phyloP scores from a whole-genome alignment of 2,797 vertebrate genomes.

The Cyclura pinguis region DNA sequence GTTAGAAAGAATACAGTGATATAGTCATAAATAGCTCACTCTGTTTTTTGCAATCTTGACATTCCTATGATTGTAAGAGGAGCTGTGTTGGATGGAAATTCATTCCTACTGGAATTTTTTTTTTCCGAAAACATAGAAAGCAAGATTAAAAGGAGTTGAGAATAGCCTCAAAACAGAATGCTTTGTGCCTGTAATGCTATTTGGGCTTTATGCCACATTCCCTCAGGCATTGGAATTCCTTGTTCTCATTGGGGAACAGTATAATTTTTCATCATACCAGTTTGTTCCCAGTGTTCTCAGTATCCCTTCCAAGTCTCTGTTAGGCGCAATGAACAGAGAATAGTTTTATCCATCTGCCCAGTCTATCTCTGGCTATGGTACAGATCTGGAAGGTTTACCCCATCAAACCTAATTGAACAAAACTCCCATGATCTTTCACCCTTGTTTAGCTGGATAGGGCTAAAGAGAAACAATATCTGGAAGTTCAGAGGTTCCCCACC shows the following conservation, averaged over 20 bases:
- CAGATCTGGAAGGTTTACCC: too few species aligned
- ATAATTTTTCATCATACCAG: too few species aligned
- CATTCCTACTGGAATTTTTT: background rate
- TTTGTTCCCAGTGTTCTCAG: too few species aligned
- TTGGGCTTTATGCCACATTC: background rate
- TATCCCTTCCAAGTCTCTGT: too few species aligned
- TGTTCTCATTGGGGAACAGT: too few species aligned
- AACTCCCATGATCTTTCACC: too few species aligned
- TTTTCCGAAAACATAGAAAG: background rate
- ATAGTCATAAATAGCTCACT: constrained; percentile 61
- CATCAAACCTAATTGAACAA: too few species aligned
- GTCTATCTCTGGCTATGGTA: background rate
- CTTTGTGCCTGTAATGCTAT: background rate
- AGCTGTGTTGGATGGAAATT: constrained; percentile 20
- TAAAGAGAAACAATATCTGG: background rate
- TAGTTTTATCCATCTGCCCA: background rate
- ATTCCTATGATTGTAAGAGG: constrained; percentile 36
- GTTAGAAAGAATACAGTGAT: background rate
- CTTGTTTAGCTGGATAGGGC: background rate
- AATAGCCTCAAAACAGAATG: background rate
- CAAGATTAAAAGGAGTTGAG: background rate
- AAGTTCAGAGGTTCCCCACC: background rate
- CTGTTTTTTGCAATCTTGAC: constrained; percentile 41
- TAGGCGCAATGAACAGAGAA: background rate
- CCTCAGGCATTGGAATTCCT: too few species aligned